Conservation (phyloP, 2,888 invertebrate genomes). For the Harmothoe impar region DNA sequence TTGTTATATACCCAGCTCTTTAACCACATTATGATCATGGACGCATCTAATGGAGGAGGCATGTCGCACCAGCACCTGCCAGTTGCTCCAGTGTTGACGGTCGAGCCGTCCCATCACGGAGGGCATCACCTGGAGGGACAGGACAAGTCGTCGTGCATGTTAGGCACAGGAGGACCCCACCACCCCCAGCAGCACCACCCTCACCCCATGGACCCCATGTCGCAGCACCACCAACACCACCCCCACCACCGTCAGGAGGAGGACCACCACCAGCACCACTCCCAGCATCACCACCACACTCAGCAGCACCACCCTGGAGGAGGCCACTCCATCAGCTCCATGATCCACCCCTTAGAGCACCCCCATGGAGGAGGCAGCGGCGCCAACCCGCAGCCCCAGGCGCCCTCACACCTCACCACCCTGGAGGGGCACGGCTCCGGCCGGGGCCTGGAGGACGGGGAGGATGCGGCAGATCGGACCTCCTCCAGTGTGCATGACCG, state of each 20-base stretch:
- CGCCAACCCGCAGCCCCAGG: background rate
- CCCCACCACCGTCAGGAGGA: background rate
- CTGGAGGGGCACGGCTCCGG: slow-evolving; percentile 14
- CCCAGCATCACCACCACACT: background rate
- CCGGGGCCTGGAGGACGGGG: background rate
- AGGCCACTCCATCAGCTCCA: background rate
- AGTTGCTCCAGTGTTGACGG: slow-evolving; percentile 31
- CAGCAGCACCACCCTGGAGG: background rate
- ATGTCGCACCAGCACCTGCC: slow-evolving; percentile 30
- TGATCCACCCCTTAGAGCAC: slow-evolving; percentile 16
- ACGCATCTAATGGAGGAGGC: background rate
- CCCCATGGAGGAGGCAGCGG: background rate
- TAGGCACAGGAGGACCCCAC: background rate
- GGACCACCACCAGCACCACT: slow-evolving; percentile 20
- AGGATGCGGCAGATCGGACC: no score
- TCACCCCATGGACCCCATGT: background rate
- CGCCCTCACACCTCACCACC: background rate
- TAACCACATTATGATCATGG: slow-evolving; percentile 49
- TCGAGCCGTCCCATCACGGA: background rate
- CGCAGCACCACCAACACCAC: slow-evolving; percentile 43
- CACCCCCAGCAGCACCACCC: slow-evolving; percentile 49
- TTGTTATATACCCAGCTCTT: no score
- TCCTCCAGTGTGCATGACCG: background rate
- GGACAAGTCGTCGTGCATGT: slow-evolving; percentile 28
- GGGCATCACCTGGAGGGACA: slow-evolving; percentile 16